Percentiles rank a stretch among this genome's conserved stretches.
Evolutionary conservation across 1,140 invertebrate species (phyloP).

Genomic region (Heliothis subflexa): DNA sequence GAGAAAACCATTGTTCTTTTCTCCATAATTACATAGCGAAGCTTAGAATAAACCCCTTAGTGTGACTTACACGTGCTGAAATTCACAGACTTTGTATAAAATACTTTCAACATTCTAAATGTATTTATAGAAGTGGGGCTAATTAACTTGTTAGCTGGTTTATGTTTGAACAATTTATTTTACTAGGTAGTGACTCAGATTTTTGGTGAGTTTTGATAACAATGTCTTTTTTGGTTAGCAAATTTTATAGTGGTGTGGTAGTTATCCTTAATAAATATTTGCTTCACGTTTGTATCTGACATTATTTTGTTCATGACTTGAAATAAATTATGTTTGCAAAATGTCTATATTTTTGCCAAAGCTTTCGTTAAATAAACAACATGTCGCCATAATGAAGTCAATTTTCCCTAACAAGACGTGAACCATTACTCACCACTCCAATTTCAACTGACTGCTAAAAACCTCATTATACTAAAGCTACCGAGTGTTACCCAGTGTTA

Average conservation of each 20-base stretch:
- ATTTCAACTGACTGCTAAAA: constrained; percentile 28
- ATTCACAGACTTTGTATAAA: background rate
- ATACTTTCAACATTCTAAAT: background rate
- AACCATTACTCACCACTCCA: constrained; percentile 27
- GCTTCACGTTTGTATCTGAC: no score
- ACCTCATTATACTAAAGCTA: constrained; percentile 34
- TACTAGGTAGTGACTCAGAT: no score
- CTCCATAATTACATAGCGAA: background rate
- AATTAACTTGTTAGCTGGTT: background rate
- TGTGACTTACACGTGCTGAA: background rate
- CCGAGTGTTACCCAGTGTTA: background rate
- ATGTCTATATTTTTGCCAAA: no score
- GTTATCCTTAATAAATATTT: no score
- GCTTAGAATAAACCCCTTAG: background rate
- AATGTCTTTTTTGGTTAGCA: no score
- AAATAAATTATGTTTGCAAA: no score
- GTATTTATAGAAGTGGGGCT: background rate
- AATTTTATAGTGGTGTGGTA: no score
- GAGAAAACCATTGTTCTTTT: background rate
- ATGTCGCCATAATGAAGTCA: background rate
- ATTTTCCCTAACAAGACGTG: background rate
- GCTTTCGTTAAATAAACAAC: no score
- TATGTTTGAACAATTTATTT: no score
- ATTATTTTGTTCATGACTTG: no score
- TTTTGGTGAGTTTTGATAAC: no score